These are phyloP conservation scores for Acleris laterana DNA, from an alignment of 2,888 invertebrate species.

Conservation along the genomic window DNA sequence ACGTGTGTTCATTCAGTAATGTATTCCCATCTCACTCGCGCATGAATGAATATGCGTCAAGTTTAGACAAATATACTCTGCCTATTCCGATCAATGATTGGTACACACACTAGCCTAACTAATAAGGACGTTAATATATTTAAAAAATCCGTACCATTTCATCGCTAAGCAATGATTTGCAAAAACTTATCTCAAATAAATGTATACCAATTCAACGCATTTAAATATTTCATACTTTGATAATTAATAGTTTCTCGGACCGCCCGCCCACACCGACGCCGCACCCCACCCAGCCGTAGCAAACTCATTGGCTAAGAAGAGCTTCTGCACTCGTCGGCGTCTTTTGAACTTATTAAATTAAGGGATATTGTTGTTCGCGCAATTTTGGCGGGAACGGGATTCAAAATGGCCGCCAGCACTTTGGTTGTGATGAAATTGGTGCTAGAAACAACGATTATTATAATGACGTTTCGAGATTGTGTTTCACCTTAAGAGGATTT, in stretches of 20 bases:
- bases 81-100: too few relatives aligned
- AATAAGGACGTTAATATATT: too few relatives aligned
- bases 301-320: constrained; percentile 36
- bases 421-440: constrained; percentile 33
- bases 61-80: too few relatives aligned
- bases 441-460: constrained; percentile 31
- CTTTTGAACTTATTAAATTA: constrained; percentile 74
- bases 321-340: constrained; percentile 48
- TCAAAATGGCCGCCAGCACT: constrained; percentile 28
- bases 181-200: neutral
- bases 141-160: too few relatives aligned
- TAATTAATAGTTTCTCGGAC: neutral
- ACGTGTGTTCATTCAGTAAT: too few relatives aligned
- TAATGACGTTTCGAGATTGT: constrained; percentile 17
- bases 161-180: too few relatives aligned
- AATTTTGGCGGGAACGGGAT: constrained; percentile 50
- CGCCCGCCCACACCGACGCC: neutral
- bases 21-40: too few relatives aligned
- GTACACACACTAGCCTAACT: too few relatives aligned
- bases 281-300: neutral
- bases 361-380: constrained; percentile 69
- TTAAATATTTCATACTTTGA: neutral
- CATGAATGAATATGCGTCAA: too few relatives aligned
- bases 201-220: too few relatives aligned
- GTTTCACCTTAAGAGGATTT: constrained; percentile 16